Base-by-base conservation (phyloP, 1,140 invertebrate species). In the Doryteuthis pealeii region DNA sequence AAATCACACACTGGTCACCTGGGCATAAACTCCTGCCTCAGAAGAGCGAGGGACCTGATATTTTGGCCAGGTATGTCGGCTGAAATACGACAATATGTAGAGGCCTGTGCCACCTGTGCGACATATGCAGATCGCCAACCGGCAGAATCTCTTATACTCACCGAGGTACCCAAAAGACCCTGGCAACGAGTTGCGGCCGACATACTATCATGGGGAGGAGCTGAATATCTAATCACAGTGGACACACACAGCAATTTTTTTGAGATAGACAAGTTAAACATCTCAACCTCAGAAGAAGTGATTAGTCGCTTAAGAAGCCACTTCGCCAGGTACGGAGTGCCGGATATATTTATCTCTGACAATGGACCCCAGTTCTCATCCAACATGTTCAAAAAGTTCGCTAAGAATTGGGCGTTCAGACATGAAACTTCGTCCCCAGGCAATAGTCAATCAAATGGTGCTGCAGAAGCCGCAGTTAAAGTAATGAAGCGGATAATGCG, bases 1-100 rank as follows among this genome's bases (percentile, higher is more conserved):
- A 54, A 70, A 28, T 18, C 72, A n/a, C 79, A 81, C 49, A 69
- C 71, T 1, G 62, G 71, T 22, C 76, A 79, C n/a, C n/a, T n/a
- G n/a, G n/a, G n/a, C n/a, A n/a, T n/a, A n/a, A n/a, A n/a, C n/a
- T n/a, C n/a, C n/a, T 40, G 35, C 54, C 1, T 76, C 74, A 26
- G 45, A 66, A 8, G 15, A 70, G 35, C 32, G 8, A 18, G 68
- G 26, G 12, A 31, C 12, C 26, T 31, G 26, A 31, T 28, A 67
- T 67, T 31, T 67, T 31, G 65, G 65, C n/a, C 12, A 12, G 65
- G 10, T 26, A 31, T 67, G 31, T 31, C 65, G 31, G 26, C 10
- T 67, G n/a, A 26, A 67, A 67, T 67, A 14, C 65, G 65, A 28
- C 12, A 67, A 67, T 67, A 67, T 31, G 12, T 26, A 12, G 31